Evolutionary conservation across 2,888 invertebrate species (phyloP).

Genomic region (Phaonia tiefii): DNA sequence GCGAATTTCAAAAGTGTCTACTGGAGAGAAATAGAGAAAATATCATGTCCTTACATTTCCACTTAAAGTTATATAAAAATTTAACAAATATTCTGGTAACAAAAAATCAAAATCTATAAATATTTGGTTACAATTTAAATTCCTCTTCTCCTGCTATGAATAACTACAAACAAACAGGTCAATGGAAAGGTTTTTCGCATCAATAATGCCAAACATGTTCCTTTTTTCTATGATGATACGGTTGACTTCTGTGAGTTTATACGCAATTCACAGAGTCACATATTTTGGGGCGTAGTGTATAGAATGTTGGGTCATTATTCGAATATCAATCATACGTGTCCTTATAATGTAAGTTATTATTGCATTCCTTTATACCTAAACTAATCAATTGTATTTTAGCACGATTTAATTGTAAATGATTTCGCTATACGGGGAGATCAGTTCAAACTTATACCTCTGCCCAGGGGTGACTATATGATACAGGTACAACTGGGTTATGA

Average conservation of each 20-base stretch:
- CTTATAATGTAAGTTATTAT: constrained; percentile 7
- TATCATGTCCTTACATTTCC: too few species aligned
- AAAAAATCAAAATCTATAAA: too few species aligned
- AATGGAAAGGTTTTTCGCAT: constrained; percentile 35
- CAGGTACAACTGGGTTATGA: background rate
- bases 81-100: too few species aligned
- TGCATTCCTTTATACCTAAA: background rate
- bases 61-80: too few species aligned
- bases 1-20: too few species aligned
- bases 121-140: too few species aligned
- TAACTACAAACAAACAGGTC: background rate
- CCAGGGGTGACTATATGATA: constrained; percentile 19
- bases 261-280: constrained; percentile 5
- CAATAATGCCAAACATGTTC: constrained; percentile 13
- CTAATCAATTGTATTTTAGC: background rate
- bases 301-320: constrained; percentile 15
- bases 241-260: constrained; percentile 30
- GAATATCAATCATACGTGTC: constrained; percentile 44
- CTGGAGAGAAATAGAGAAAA: too few species aligned
- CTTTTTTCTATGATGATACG: constrained; percentile 32
- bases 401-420: constrained; percentile 15
- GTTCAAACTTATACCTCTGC: constrained; percentile 6
- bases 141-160: too few species aligned
- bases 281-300: constrained; percentile 19
- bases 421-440: background rate